phyloP scores from a whole-genome alignment of 1,140 invertebrate species.

The Heliothis subflexa region DNA sequence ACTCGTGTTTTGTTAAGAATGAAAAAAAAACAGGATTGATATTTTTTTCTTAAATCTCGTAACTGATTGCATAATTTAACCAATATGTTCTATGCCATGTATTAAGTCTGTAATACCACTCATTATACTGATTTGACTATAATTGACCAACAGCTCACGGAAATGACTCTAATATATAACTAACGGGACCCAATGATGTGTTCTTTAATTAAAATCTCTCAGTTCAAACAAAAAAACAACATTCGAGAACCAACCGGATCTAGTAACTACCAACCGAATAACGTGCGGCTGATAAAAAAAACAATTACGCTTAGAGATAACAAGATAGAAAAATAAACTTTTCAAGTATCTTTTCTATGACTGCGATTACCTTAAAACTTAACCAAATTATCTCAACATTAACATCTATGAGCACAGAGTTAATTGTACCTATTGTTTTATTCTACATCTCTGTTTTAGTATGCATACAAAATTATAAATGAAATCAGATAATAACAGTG shows the following conservation, averaged over 20 bases:
- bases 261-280: neutral
- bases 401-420: too few species aligned
- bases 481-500: too few species aligned
- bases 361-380: neutral
- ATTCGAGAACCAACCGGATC: slow-evolving; percentile 17
- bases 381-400: too few species aligned
- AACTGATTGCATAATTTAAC: too few species aligned
- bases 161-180: slow-evolving; percentile 32
- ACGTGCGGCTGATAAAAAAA: slow-evolving; percentile 3
- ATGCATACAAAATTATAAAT: too few species aligned
- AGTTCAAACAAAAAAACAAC: slow-evolving; percentile 27
- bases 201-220: slow-evolving; percentile 30
- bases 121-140: slow-evolving; percentile 27
- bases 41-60: too few species aligned
- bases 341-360: slow-evolving; percentile 16
- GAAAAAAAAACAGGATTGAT: too few species aligned
- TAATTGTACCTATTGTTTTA: too few species aligned
- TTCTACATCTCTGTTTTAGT: too few species aligned
- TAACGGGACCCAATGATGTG: slow-evolving; percentile 23
- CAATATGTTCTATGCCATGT: too few species aligned
- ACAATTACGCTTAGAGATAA: slow-evolving; percentile 30
- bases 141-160: slow-evolving; percentile 26
- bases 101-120: neutral
- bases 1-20: too few species aligned
- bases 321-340: slow-evolving; percentile 18